Conservation (phyloP, 2,797 vertebrate species). For the Phoebastria nigripes region DNA sequence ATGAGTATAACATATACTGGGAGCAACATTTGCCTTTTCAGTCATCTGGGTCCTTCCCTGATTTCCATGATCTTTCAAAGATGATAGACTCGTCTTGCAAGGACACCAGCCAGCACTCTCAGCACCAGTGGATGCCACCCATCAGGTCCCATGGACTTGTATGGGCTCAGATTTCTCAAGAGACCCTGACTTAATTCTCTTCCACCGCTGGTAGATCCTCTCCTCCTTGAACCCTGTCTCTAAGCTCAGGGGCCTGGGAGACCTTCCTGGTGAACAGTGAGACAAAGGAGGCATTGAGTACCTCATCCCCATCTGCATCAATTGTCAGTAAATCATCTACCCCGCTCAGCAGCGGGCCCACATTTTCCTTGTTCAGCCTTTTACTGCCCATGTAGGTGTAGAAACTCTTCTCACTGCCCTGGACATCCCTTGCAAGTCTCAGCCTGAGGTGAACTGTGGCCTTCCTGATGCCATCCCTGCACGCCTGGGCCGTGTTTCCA, state of each 20-base stretch:
- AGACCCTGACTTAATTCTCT: background rate
- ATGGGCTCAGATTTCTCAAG: background rate
- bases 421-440: background rate
- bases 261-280: background rate
- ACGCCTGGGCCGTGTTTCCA: background rate
- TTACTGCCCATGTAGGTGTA: background rate
- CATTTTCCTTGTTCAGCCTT: background rate
- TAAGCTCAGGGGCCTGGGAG: background rate
- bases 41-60: background rate
- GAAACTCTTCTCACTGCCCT: background rate
- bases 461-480: background rate
- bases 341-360: background rate
- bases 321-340: background rate
- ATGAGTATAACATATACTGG: background rate
- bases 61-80: background rate
- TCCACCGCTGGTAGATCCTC: background rate
- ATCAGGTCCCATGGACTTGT: background rate
- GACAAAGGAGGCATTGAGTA: background rate
- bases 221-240: background rate
- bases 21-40: background rate
- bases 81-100: background rate
- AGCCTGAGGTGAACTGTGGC: background rate
- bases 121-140: background rate
- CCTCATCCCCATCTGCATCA: background rate
- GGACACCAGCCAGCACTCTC: background rate